Base-by-base conservation (phyloP, 2,888 invertebrate species). In the Biston stratarius region DNA sequence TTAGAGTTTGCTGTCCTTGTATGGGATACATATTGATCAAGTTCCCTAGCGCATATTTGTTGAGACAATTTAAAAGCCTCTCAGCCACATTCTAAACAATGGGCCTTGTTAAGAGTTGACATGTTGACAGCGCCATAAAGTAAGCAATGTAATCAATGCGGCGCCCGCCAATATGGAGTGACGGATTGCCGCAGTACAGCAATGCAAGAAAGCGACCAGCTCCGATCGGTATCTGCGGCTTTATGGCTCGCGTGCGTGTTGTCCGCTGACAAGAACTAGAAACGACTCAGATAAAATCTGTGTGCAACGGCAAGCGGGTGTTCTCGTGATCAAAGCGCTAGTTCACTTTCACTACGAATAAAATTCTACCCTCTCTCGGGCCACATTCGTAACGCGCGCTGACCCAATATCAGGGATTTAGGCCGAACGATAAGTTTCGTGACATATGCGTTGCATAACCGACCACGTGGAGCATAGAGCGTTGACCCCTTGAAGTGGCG, bases 391-490 rank as follows among this genome's bases (percentile, higher is more conserved):
- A 69, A 63, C 71, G 71, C 69, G 69, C 70, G 62, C 70, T 79
- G 79, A 83, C 80, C 82, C 71, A 79, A 80, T 77, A 75, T 76
- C 71, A 66, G 68, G 75, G 75, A 73, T 69, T 63, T 53, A 73
- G 74, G 73, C 77, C 77, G 78, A 81, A 79, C 80, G 78, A 75
- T 77, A 75, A 71, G 77, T 74, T 79, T 69, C 73, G 74, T 74
- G 75, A 78, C 78, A 77, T 72, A 60, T 74, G 69, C 68, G 77
- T 91, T 90, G 85, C 89, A 85, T 86, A 90, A 89, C 73, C 64
- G 75, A 80, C 84, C 91, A 91, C 91, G 90, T 91, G 90, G 86
- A 79, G 72, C 77, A 70, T 78, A 80, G 91, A 84, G 79, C 91
- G 80, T 85, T 87, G 90, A 92, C 88, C 90, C 83, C 83, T 77